These are phyloP conservation scores for Buathra laborator DNA, from an alignment of 2,888 invertebrate species.

Conservation along the genomic window DNA sequence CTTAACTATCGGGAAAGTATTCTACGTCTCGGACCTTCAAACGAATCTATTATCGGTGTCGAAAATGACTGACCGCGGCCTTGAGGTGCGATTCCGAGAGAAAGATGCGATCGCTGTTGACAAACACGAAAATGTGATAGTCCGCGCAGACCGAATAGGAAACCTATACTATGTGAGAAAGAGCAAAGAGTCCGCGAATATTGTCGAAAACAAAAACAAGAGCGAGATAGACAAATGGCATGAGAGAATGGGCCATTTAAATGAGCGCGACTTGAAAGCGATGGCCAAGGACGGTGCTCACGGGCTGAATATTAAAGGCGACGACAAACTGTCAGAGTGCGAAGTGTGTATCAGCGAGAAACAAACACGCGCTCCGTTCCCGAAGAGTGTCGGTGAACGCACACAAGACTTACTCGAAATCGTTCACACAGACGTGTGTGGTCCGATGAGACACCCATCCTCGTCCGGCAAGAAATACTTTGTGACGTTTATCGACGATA, in stretches of 20 bases:
- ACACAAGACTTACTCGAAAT: not conserved
- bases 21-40: slow-evolving; percentile 1
- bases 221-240: slow-evolving; percentile 36
- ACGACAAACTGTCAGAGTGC: slow-evolving; percentile 46
- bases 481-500: slow-evolving; percentile 68
- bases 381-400: not conserved
- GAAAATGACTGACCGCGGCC: slow-evolving; percentile 12
- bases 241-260: slow-evolving; percentile 28
- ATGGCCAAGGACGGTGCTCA: slow-evolving; percentile 54
- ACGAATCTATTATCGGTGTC: slow-evolving; percentile 14
- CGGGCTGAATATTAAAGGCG: slow-evolving; percentile 43
- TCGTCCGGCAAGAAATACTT: slow-evolving; percentile 35
- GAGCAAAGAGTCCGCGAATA: not conserved
- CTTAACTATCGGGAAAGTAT: slow-evolving; percentile 34
- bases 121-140: slow-evolving; percentile 12
- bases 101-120: slow-evolving; percentile 46
- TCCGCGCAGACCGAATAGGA: slow-evolving; percentile 40
- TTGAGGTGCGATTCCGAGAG: slow-evolving; percentile 26
- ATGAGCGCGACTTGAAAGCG: slow-evolving; percentile 57
- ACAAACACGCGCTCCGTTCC: slow-evolving; percentile 53
- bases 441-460: slow-evolving; percentile 22
- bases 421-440: not conserved
- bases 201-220: not conserved
- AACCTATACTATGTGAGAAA: slow-evolving; percentile 49
- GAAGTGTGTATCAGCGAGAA: slow-evolving; percentile 61